These are phyloP conservation scores for Delia radicum DNA, from an alignment of 1,140 invertebrate genomes.

Conservation along the genomic window DNA sequence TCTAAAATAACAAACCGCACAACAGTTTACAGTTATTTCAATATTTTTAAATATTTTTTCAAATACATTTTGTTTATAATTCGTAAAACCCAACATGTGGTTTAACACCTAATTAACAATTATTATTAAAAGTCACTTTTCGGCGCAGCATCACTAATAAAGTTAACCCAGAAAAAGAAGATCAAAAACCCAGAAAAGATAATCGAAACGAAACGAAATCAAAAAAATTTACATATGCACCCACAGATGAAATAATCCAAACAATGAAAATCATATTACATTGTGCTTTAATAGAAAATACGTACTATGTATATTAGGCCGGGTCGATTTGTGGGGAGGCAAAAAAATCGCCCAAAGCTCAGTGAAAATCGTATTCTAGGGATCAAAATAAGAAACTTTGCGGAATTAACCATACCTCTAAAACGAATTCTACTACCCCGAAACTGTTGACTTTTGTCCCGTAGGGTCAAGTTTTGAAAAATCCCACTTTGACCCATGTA, in stretches of 20 bases:
- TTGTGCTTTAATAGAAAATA: too few species aligned
- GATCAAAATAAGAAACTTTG: too few species aligned
- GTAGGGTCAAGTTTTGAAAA: too few species aligned
- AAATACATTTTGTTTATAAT: background rate
- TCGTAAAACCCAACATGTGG: background rate
- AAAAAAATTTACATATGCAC: background rate
- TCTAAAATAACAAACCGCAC: background rate
- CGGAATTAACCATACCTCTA: too few species aligned
- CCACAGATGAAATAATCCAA: background rate
- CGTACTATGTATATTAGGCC: too few species aligned
- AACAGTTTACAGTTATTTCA: background rate
- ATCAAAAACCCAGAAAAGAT: background rate
- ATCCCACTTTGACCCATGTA: too few species aligned
- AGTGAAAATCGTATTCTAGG: too few species aligned
- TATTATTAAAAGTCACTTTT: background rate
- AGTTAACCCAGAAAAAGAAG: background rate
- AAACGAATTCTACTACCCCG: too few species aligned
- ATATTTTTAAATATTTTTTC: background rate
- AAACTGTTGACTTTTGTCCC: too few species aligned
- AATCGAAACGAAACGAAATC: background rate
- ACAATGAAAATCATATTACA: too few species aligned
- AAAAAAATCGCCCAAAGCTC: too few species aligned
- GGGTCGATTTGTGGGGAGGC: too few species aligned
- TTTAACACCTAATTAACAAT: background rate
- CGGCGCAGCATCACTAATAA: background rate